These are phyloP conservation scores for Dasyurus viverrinus DNA, from an alignment of 2,113 vertebrate species.

Conservation along the genomic window DNA sequence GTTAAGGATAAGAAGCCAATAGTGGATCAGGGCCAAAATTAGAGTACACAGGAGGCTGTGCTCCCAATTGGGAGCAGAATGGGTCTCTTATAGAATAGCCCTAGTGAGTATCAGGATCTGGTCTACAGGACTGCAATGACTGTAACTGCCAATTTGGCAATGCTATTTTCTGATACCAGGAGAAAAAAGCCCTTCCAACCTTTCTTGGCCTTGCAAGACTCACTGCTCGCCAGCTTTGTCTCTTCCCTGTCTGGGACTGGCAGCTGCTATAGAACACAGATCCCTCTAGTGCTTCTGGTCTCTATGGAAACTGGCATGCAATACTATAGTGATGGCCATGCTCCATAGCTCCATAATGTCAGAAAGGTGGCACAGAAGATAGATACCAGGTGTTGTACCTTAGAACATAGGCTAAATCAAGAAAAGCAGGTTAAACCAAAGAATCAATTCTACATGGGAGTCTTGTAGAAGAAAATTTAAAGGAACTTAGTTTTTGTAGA, in stretches of 20 bases:
- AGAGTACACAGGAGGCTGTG: constrained; percentile 37
- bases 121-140: constrained; percentile 57
- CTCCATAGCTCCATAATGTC: constrained; percentile 54
- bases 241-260: constrained; percentile 72
- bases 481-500: constrained; percentile 13
- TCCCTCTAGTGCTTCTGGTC: constrained; percentile 68
- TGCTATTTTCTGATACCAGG: constrained; percentile 48
- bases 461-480: constrained; percentile 1
- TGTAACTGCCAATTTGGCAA: constrained; percentile 62
- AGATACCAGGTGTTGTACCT: constrained; percentile 68
- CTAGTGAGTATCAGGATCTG: constrained; percentile 32
- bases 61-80: constrained; percentile 38
- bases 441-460: constrained; percentile 11
- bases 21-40: constrained; percentile 47
- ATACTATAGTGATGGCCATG: constrained; percentile 22
- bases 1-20: constrained; percentile 63
- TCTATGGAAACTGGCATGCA: constrained; percentile 78
- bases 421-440: constrained; percentile 38
- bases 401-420: constrained; percentile 30
- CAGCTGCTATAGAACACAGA: constrained; percentile 56
- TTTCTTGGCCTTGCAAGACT: constrained; percentile 75
- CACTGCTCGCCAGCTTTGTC: constrained; percentile 70
- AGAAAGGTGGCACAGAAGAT: constrained; percentile 60
- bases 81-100: constrained; percentile 39
- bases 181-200: constrained; percentile 75